These are phyloP conservation scores for Spicauda simplicius DNA, from an alignment of 2,888 invertebrate genomes.

Conservation along the genomic window DNA sequence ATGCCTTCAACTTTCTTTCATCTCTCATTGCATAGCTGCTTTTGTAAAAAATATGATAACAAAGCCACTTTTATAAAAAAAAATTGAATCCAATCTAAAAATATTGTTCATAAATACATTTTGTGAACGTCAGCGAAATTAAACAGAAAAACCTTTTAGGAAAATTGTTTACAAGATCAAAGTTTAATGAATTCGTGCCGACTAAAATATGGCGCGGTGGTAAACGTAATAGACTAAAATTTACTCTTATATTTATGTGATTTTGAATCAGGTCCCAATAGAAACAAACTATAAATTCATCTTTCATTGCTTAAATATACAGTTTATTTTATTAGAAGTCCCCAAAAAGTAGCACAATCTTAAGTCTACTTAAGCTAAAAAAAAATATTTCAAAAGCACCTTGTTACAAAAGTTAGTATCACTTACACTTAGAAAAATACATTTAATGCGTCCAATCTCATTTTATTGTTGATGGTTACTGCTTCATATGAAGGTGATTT, in stretches of 20 bases:
- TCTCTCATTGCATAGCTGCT: no score
- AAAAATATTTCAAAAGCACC: no score
- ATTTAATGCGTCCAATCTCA: no score
- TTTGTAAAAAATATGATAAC: neutral
- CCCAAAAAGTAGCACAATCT: no score
- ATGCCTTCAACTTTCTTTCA: no score
- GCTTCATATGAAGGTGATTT: no score
- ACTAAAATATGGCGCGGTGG: neutral
- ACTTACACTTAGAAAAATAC: no score
- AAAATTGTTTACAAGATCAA: neutral
- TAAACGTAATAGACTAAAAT: neutral
- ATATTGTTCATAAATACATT: neutral
- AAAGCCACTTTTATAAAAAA: neutral
- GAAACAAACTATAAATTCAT: neutral
- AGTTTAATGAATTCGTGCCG: neutral
- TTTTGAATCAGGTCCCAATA: neutral
- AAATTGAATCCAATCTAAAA: neutral
- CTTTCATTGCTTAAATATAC: neutral
- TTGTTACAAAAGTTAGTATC: no score
- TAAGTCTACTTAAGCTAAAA: no score
- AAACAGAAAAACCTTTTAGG: neutral
- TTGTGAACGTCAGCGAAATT: neutral
- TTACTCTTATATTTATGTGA: neutral
- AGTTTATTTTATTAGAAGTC: neutral
- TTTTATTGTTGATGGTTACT: no score